Evolutionary conservation across 2,888 invertebrate species (phyloP), one percentile per base, ranked within the genome.

Genomic region (Cyrtodaria siliqua): DNA sequence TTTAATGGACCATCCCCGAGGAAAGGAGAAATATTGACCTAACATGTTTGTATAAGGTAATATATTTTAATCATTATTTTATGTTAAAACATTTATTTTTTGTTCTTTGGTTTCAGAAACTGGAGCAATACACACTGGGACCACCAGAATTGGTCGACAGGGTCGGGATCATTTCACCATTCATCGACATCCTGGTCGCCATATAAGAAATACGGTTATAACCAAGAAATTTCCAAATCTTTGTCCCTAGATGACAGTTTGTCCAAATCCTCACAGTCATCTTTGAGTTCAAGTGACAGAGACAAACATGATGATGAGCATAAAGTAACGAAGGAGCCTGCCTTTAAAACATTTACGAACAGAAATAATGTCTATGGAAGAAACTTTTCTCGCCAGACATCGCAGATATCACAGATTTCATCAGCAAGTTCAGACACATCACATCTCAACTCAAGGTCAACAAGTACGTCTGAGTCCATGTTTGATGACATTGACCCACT

Each of bases 251-350:
- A 79, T 18, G 79, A 74, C 12, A 73, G 73, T 44, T 26, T 63
- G 3, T 74, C 74, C 1, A 74, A 68, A 40, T 60, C 74, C 1
- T 70, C 79, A 27, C 44, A 53, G 18, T 71, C 68, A 3, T 80
- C 75, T 23, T 16, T 60, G n/a, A 75, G 71, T 42, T 76, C 75
- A 33, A 38, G 59, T 69, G 75, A 80, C 3, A 69, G 60, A 55
- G 71, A 78, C 6, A 69, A 53, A 18, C 29, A 38, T 1, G 6
- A 33, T 1, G n/a, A n/a, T 16, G 23, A 40, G 23, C 20, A 27
- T 2, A 18, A 24, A 6, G 14, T 24, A 53, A 3, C 16, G 12
- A 27, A n/a, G 27, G 55, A 52, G 16, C 44, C n/a, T 23, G 26
- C 9, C 1, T 40, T 63, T 26, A 20, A 44, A 44, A 26, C 50